A percentile compares a stretch with the other conserved stretches of the same genome.
These are phyloP conservation scores for Colostygia pectinataria DNA, from an alignment of 2,888 invertebrate species.

Conservation along the genomic window DNA sequence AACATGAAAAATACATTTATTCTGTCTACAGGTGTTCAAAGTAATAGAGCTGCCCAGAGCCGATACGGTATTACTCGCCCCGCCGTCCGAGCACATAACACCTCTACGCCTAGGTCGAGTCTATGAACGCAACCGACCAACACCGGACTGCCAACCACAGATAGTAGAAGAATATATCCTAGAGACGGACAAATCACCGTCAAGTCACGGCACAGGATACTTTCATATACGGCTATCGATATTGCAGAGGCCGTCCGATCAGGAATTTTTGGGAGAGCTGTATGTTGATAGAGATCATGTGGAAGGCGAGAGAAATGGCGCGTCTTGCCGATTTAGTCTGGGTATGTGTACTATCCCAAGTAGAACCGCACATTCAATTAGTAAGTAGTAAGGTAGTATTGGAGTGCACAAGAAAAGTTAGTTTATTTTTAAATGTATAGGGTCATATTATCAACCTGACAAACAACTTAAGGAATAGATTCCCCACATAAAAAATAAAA, in stretches of 20 bases:
- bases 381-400: too few relatives aligned
- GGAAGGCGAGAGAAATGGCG: conserved; percentile 89
- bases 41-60: conserved; percentile 85
- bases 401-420: background rate
- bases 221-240: conserved; percentile 95
- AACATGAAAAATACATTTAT: too few relatives aligned
- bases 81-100: conserved; percentile 75
- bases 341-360: conserved; percentile 58
- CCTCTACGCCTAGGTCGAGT: conserved; percentile 72
- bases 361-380: too few relatives aligned
- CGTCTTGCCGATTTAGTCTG: conserved; percentile 90
- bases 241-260: conserved; percentile 92
- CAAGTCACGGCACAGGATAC: conserved; percentile 84
- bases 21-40: conserved; percentile 76
- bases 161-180: conserved; percentile 94
- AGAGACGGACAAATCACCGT: conserved; percentile 90
- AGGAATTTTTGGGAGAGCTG: conserved; percentile 94
- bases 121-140: conserved; percentile 85
- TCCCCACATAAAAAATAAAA: too few relatives aligned
- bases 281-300: conserved; percentile 94
- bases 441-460: too few relatives aligned
- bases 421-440: too few relatives aligned
- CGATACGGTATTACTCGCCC: conserved; percentile 81
- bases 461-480: too few relatives aligned
- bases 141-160: conserved; percentile 89